These are phyloP conservation scores for Deroptyus accipitrinus DNA, from an alignment of 2,113 vertebrate genomes.

Conservation along the genomic window DNA sequence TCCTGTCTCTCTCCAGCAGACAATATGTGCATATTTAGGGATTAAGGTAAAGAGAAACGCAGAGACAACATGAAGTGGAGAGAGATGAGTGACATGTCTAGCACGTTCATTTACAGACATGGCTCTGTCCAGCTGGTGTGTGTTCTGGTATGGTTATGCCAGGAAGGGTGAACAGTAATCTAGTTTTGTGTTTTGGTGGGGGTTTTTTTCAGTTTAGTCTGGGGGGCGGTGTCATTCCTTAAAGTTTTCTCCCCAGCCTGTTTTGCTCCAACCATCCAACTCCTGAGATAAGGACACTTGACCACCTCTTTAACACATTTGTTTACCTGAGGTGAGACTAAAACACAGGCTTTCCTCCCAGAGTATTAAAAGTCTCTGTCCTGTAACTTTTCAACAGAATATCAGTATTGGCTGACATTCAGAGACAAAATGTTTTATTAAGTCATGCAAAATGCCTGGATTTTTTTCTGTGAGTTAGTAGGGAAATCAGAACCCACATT, in stretches of 20 bases:
- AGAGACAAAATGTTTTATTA: background rate
- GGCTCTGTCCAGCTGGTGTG: fast-evolving
- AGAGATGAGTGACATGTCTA: background rate
- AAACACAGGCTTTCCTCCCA: background rate
- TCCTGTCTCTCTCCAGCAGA: background rate
- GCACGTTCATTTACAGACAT: background rate
- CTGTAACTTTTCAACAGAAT: background rate
- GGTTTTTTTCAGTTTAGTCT: fast-evolving
- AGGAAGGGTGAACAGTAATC: background rate
- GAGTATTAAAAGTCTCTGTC: background rate
- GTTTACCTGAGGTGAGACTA: background rate
- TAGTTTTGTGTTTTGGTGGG: background rate
- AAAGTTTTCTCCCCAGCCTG: background rate
- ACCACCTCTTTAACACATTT: background rate
- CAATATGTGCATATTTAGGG: fast-evolving
- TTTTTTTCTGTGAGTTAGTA: background rate
- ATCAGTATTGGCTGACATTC: background rate
- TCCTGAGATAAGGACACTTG: background rate
- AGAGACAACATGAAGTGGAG: background rate
- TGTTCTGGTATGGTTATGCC: background rate
- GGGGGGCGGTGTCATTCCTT: background rate
- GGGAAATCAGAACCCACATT: background rate
- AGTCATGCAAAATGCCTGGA: background rate
- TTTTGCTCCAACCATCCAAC: background rate
- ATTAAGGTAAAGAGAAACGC: background rate